Conservation (phyloP, 2,888 invertebrate genomes). For the Lasioglossum calceatum region DNA sequence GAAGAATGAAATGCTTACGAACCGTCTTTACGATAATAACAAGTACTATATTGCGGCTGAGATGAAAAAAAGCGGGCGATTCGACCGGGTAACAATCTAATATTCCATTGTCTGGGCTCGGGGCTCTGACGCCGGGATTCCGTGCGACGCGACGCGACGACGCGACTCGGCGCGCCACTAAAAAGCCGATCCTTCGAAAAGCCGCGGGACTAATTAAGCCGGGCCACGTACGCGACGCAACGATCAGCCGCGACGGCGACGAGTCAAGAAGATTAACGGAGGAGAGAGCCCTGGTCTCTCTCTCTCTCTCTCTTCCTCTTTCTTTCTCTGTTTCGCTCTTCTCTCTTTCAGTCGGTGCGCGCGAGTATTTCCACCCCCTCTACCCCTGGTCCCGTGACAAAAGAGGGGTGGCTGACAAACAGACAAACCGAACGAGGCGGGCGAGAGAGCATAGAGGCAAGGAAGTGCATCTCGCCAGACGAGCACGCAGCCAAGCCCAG, state of each 20-base stretch:
- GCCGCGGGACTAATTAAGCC: conserved; percentile 47
- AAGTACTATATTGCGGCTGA: neutral
- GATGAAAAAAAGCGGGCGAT: neutral
- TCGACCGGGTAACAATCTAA: conserved; percentile 1
- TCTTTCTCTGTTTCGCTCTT: neutral
- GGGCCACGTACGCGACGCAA: conserved; percentile 35
- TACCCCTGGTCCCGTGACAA: conserved; percentile 12
- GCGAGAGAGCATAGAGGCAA: conserved; percentile 25
- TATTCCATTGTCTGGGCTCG: neutral
- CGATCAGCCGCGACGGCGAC: conserved; percentile 45
- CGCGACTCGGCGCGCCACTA: conserved; percentile 12
- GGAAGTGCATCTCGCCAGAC: conserved; percentile 42
- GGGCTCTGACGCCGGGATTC: conserved; percentile 3
- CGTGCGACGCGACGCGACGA: conserved; percentile 1
- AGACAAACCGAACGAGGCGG: conserved; percentile 33
- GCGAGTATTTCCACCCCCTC: conserved; percentile 28
- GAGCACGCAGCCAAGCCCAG: conserved; percentile 51
- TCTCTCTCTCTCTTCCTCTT: neutral
- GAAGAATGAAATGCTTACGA: neutral
- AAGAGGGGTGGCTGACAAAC: conserved; percentile 46
- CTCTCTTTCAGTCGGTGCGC: conserved; percentile 14
- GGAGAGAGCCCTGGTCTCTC: conserved; percentile 1
- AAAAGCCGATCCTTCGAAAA: conserved; percentile 37
- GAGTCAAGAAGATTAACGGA: conserved; percentile 57
- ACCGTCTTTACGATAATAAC: neutral